phyloP scores from a whole-genome alignment of 2,797 vertebrate genomes.

The Rhinichthys osculus region DNA sequence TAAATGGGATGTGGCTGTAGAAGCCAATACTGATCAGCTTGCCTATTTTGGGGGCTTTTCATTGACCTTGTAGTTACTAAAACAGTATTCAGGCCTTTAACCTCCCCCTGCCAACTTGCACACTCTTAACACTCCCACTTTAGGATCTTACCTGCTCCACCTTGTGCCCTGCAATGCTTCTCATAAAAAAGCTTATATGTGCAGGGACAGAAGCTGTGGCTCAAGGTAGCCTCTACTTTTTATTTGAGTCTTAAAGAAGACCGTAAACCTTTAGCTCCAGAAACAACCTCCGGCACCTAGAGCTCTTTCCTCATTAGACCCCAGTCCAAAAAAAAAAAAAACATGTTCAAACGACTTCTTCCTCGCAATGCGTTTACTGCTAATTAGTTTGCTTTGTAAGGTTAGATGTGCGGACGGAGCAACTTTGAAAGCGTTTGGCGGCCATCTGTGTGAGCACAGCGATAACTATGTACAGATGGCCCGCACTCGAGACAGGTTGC shows the following conservation, averaged over 20 bases:
- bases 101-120: slow-evolving; percentile 57
- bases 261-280: slow-evolving; percentile 75
- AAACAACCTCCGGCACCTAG: slow-evolving; percentile 64
- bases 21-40: not conserved
- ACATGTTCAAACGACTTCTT: slow-evolving; percentile 90
- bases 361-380: slow-evolving; percentile 86
- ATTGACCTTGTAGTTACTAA: slow-evolving; percentile 49
- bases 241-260: slow-evolving; percentile 77
- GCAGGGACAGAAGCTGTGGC: slow-evolving; percentile 70
- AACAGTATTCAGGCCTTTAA: slow-evolving; percentile 57
- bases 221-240: slow-evolving; percentile 77
- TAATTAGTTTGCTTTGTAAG: slow-evolving; percentile 95
- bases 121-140: slow-evolving; percentile 62
- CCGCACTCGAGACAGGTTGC: slow-evolving; percentile 94
- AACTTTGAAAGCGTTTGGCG: slow-evolving; percentile 92
- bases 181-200: slow-evolving; percentile 73
- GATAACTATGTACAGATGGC: slow-evolving; percentile 97
- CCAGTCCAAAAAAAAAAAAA: slow-evolving; percentile 87
- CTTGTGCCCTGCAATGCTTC: slow-evolving; percentile 63
- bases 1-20: not conserved
- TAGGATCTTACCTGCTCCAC: slow-evolving; percentile 70
- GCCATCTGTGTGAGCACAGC: slow-evolving; percentile 93
- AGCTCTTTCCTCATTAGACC: slow-evolving; percentile 64
- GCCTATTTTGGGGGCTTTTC: not conserved
- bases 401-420: slow-evolving; percentile 92